Base-by-base conservation (phyloP, 1,140 invertebrate genomes). In the Hypothenemus hampei region DNA sequence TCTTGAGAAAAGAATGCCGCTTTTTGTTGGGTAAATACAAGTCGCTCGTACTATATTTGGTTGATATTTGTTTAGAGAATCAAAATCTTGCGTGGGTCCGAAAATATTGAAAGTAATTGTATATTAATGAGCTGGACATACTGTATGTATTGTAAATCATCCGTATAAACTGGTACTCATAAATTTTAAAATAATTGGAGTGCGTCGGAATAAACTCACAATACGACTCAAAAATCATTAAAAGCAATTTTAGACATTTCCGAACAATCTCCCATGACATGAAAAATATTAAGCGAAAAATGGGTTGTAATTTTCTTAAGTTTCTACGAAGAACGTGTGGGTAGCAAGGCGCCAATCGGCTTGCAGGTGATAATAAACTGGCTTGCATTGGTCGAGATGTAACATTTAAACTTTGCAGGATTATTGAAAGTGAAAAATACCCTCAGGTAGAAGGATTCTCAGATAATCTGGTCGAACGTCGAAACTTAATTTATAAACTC, bases 311-410 rank as follows among this genome's bases (percentile, higher is more conserved):
- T 45, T 45, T 45, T 45, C 43, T 31, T 20, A 20, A 29, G 43
- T 45, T 45, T 45, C 43, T 45, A 45, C 43, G 11, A n/a, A 45
- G 3, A 16, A n/a, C 31, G 24, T 43, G 57, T 56, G 57, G 57
- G 57, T 41, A 40, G 45, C 22, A 57, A 43, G 54, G 54, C 54
- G 54, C 54, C 54, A 57, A 35, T 57, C 45, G 45, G 31, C 45
- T 15, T 48, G 24, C 54, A 57, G 54, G 54, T 57, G 54, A 57
- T 57, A 57, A 57, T 57, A 57, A 57, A 57, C 54, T 49, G 43
- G 35, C 44, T 46, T 20, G 40, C 19, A 31, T 20, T 48, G 20
- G 43, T 47, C 44, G 33, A 22, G 23, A 23, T 29, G n/a, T 29
- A 29, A 29, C 6, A 29, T n/a, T 29, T 7, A 29, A 29, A 29